Percentiles rank a stretch among this genome's conserved stretches.
Conservation (phyloP, 2,888 invertebrate genomes). For the Alcis repandata region DNA sequence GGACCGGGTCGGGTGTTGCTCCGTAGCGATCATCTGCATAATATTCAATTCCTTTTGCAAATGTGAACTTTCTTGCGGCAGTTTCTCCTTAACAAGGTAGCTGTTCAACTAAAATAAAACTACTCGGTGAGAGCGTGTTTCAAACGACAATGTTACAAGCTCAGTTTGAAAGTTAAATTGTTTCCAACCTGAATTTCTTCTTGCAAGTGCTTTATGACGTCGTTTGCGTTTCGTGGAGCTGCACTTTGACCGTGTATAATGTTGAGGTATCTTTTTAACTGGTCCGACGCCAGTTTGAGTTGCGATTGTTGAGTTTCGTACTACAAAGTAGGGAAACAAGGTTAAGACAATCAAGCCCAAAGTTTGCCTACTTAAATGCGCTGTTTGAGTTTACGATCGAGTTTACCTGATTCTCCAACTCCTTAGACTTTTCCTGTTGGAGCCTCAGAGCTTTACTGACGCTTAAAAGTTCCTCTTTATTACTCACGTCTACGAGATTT, state of each 20-base stretch:
- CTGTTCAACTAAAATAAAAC: constrained; percentile 84
- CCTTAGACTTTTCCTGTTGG: constrained; percentile 82
- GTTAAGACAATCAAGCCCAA: constrained; percentile 20
- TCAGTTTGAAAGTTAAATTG: constrained; percentile 36
- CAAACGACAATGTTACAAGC: constrained; percentile 41
- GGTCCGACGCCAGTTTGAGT: constrained; percentile 79
- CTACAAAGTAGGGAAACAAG: constrained; percentile 56
- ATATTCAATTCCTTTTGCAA: constrained; percentile 89
- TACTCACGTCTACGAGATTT: constrained; percentile 89
- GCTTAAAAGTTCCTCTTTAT: constrained; percentile 88
- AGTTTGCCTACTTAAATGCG: constrained; percentile 11
- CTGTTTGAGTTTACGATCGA: constrained; percentile 25
- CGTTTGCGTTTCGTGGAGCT: constrained; percentile 85
- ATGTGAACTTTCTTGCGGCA: constrained; percentile 90
- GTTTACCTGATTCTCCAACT: constrained; percentile 77
- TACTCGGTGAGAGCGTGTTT: constrained; percentile 36
- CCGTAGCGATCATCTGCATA: constrained; percentile 89
- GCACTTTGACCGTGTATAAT: constrained; percentile 83
- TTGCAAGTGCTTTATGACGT: constrained; percentile 90
- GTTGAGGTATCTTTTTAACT: constrained; percentile 89
- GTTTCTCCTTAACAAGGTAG: constrained; percentile 92
- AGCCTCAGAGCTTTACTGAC: constrained; percentile 82
- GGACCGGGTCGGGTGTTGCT: constrained; percentile 88
- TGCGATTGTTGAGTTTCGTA: constrained; percentile 79
- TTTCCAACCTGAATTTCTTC: constrained; percentile 89